These are phyloP conservation scores for Pocota personata DNA, from an alignment of 2,888 invertebrate species.

Conservation along the genomic window DNA sequence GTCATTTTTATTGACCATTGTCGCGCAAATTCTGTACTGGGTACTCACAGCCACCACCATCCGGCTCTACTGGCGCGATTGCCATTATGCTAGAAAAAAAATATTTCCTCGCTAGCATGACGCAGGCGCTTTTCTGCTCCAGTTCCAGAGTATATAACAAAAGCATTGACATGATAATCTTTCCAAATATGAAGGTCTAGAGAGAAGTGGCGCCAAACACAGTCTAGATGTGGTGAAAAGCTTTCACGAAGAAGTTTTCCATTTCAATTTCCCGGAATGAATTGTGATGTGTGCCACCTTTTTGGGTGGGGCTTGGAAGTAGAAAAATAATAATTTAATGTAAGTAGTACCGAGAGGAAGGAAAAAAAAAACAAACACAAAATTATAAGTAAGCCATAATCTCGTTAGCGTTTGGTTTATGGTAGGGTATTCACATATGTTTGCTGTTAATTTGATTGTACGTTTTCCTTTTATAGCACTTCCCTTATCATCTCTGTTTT, in stretches of 20 bases:
- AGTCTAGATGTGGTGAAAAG: constrained; percentile 54
- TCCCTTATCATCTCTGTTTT: neutral
- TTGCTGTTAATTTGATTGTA: constrained; percentile 7
- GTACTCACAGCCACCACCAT: neutral
- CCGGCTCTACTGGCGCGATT: neutral
- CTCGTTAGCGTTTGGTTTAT: constrained; percentile 53
- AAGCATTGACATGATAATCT: constrained; percentile 34
- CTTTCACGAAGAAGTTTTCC: constrained; percentile 3
- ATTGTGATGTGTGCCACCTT: neutral
- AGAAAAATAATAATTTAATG: constrained; percentile 57
- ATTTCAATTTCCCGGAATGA: neutral
- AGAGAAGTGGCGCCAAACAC: constrained; percentile 57
- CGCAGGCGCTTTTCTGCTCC: constrained; percentile 57
- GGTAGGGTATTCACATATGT: constrained; percentile 3
- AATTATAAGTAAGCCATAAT: constrained; percentile 72
- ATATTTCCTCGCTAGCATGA: neutral
- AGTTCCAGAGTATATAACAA: constrained; percentile 8
- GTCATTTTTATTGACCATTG: constrained; percentile 69
- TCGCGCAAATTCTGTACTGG: constrained; percentile 48
- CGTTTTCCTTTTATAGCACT: neutral
- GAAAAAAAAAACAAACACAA: constrained; percentile 55
- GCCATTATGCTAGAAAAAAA: neutral
- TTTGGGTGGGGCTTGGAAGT: constrained; percentile 59
- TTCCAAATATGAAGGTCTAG: constrained; percentile 16
- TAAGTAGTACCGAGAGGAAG: constrained; percentile 6